Evolutionary conservation across 2,797 vertebrate genomes (phyloP), one percentile per base, ranked within the genome.

Genomic region (Falco naumanni): DNA sequence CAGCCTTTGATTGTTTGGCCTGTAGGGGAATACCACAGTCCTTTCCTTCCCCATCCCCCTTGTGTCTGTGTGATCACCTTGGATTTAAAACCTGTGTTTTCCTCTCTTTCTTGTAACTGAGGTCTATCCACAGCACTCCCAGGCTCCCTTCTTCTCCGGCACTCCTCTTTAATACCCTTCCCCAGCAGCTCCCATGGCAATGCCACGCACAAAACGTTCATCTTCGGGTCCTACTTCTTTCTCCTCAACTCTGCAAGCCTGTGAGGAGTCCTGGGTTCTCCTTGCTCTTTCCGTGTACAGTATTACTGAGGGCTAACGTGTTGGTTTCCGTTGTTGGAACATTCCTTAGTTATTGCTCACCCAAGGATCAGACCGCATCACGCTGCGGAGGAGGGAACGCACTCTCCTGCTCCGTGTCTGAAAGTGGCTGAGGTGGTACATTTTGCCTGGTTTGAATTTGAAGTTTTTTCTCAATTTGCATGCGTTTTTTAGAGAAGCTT

Each of bases 1-100:
- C 83, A 95, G 75, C 50, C 75, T 89, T 60, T 87, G 74, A 79
- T 86, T 84, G 61, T 90, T 95, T 90, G 90, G 74, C 94, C 88
- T 80, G 34, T 91, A 79, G 91, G 96, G 74, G 48, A 93, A 91
- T 89, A 71, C 66, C n/a, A 28, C 66, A 80, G 6, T 79, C 39
- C 6, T 87, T 92, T 69, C 14, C 68, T 94, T 87, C 43, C 54
- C 70, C 43, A 74, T 51, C 63, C 41, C 34, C 41, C 17, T 48
- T 64, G 25, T 64, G 77, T 83, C 88, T 86, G 14, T 78, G 43
- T 79, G 45, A 82, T 94, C 91, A 90, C 64, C 77, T 94, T 79
- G 66, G 48, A 43, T 87, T 89, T 77, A 57, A 92, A 95, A 64
- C 29, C 43, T 57, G 19, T 41, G 20, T 81, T 93, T 90, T 76